Evolutionary conservation across 2,888 invertebrate genomes (phyloP), one percentile per base, ranked within the genome.

Genomic region (Vesta saturnalis): DNA sequence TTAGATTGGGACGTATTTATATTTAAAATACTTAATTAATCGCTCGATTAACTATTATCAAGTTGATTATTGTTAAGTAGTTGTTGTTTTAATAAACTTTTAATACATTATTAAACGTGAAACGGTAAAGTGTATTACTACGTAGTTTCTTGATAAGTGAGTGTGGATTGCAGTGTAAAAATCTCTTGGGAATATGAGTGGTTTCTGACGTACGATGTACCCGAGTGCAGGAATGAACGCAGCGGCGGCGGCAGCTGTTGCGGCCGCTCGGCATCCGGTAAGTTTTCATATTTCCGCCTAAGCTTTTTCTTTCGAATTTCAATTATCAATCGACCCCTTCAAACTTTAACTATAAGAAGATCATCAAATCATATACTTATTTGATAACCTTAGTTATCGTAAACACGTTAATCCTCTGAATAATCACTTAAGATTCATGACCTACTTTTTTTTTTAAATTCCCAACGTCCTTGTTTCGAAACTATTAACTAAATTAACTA

Each of bases 231-330:
- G 92, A 87, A 93, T 93, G 90, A 93, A 93, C 87, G 68, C 68
- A 19, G 68, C 68, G 21, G 68, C 64, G 60, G 68, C 68, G 60
- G 68, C 68, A 35, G 92, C 92, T 85, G 94, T 90, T 83, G 92
- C 92, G 85, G 92, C 92, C 85, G 92, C 93, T 75, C 90, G 94
- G 86, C 94, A 94, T 89, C 93, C 93, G 91, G 93, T 94, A 87
- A 92, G 91, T 85, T 59, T 63, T 59, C 59, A 46, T 55, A 60
- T 63, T 63, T 63, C 63, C 63, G 63, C 14, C 57, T 18, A 43
- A 56, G 15, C 47, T 46, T 63, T 61, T 63, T 55, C 57, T 55
- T n/a, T n/a, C n/a, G n/a, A n/a, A 47, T 39, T 35, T 39, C 39
- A 39, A 39, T 39, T 39, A 39, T 39, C 39, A 39, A 39, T n/a